These are phyloP conservation scores for Perdita meconis DNA, from an alignment of 2,888 invertebrate genomes.

Conservation along the genomic window DNA sequence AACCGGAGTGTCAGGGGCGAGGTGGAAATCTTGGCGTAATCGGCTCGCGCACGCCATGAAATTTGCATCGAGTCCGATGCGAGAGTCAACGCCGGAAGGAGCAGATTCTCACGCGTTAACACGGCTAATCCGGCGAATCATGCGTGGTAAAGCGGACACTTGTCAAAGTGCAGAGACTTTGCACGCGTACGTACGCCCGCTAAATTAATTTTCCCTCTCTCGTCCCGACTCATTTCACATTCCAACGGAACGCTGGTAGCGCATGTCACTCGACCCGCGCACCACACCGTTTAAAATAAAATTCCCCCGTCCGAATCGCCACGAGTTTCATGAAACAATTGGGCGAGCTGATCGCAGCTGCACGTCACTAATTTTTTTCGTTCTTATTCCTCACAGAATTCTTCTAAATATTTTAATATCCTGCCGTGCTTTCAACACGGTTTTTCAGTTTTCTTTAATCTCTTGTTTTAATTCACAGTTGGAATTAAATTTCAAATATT, in stretches of 20 bases:
- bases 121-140: slow-evolving; percentile 52
- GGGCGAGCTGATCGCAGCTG: slow-evolving; percentile 22
- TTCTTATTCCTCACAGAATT: background rate
- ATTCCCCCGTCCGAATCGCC: slow-evolving; percentile 66
- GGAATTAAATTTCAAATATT: too few species aligned
- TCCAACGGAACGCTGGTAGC: slow-evolving; percentile 58
- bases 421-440: too few species aligned
- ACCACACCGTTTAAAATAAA: slow-evolving; percentile 58
- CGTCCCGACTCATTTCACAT: slow-evolving; percentile 73
- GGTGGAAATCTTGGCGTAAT: slow-evolving; percentile 43
- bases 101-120: slow-evolving; percentile 52
- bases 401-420: background rate
- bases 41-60: slow-evolving; percentile 42
- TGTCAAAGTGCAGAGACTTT: slow-evolving; percentile 56
- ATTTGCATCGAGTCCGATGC: slow-evolving; percentile 45
- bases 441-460: too few species aligned
- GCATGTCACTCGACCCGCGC: slow-evolving; percentile 52
- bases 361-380: slow-evolving; percentile 11
- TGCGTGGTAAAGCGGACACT: slow-evolving; percentile 57
- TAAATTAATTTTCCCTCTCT: slow-evolving; percentile 74
- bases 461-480: too few species aligned
- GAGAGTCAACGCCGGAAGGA: slow-evolving; percentile 44
- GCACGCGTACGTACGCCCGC: slow-evolving; percentile 61
- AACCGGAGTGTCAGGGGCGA: background rate
- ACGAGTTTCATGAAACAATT: slow-evolving; percentile 66